Evolutionary conservation across 1,140 invertebrate genomes (phyloP).

Genomic region (Manduca sexta): DNA sequence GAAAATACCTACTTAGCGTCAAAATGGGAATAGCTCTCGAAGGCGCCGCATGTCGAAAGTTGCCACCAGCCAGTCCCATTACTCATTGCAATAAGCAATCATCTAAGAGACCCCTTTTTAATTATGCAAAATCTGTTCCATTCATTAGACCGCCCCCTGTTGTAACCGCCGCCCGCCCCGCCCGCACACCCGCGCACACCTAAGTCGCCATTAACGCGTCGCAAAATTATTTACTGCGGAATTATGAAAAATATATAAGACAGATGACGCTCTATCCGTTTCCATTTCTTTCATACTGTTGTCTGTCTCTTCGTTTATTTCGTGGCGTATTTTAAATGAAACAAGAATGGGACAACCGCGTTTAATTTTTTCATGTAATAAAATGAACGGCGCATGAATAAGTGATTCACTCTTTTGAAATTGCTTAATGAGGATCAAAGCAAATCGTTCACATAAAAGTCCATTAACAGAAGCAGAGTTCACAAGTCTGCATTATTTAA

Average conservation of each 20-base stretch:
- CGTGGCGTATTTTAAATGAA: too few species aligned
- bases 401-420: too few species aligned
- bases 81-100: conserved; percentile 64
- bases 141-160: conserved; percentile 36
- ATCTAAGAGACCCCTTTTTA: conserved; percentile 59
- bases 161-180: conserved; percentile 1
- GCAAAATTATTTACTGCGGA: conserved; percentile 49
- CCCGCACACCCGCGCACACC: conserved; percentile 1
- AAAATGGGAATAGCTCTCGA: background rate
- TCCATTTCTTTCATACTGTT: conserved; percentile 24
- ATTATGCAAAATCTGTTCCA: conserved; percentile 68
- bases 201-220: conserved; percentile 24
- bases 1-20: too few species aligned
- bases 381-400: too few species aligned
- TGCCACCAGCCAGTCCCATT: conserved; percentile 39
- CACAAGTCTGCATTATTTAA: too few species aligned
- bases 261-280: conserved; percentile 52
- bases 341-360: too few species aligned
- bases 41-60: background rate
- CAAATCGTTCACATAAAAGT: too few species aligned
- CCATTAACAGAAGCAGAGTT: too few species aligned
- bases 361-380: too few species aligned
- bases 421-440: too few species aligned
- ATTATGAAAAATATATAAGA: conserved; percentile 56
- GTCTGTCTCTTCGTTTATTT: too few species aligned